Evolutionary conservation across 2,888 invertebrate species (phyloP).

Genomic region (Drosophila atroscutellata): DNA sequence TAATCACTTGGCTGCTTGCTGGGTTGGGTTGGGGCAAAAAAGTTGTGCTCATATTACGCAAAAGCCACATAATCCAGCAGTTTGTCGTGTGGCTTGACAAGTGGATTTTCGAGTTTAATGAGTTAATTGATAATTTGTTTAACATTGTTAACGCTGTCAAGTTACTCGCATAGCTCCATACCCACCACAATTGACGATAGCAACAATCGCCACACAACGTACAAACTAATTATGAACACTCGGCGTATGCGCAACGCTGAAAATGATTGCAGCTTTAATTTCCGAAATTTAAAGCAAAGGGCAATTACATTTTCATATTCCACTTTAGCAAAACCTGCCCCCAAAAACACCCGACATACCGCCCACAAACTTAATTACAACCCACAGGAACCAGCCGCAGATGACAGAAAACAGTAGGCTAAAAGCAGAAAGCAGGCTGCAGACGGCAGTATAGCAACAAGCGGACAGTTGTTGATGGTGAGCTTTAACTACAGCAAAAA

Average conservation of each 20-base stretch:
- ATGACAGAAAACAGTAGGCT: conserved; percentile 20
- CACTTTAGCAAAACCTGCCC: conserved; percentile 24
- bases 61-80: conserved; percentile 51
- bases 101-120: conserved; percentile 59
- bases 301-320: conserved; percentile 59
- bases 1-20: conserved; percentile 33
- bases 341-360: neutral
- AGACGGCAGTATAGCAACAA: conserved; percentile 15
- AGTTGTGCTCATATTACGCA: conserved; percentile 43
- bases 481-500: conserved; percentile 51
- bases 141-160: conserved; percentile 27
- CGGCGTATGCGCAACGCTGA: conserved; percentile 58
- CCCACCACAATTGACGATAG: conserved; percentile 20
- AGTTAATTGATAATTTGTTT: conserved; percentile 69
- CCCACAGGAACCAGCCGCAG: conserved; percentile 48
- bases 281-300: conserved; percentile 38
- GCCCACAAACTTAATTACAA: conserved; percentile 66
- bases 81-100: conserved; percentile 33
- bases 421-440: neutral
- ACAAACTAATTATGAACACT: conserved; percentile 67
- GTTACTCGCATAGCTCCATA: neutral
- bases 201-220: conserved; percentile 21
- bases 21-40: neutral
- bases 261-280: conserved; percentile 47
- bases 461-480: conserved; percentile 49